Conservation (phyloP, 2,888 invertebrate genomes). For the Fragum sueziense region DNA sequence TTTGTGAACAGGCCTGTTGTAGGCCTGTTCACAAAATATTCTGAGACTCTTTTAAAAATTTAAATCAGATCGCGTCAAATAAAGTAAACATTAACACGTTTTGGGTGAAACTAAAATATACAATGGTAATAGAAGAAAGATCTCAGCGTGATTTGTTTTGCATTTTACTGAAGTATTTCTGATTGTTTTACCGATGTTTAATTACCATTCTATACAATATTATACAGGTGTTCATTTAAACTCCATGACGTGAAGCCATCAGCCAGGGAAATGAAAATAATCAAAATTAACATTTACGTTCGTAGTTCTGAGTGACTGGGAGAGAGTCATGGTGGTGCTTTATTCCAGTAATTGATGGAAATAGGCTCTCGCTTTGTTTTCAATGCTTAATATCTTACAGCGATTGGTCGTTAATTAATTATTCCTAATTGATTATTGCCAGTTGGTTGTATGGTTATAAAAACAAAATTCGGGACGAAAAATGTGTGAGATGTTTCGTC, state of each 20-base stretch:
- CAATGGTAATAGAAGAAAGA: background rate
- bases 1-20: too few species aligned
- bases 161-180: conserved; percentile 11
- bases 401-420: conserved; percentile 37
- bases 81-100: background rate
- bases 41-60: too few species aligned
- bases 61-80: background rate
- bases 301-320: conserved; percentile 6
- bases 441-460: conserved; percentile 39
- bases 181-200: conserved; percentile 11
- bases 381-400: conserved; percentile 37
- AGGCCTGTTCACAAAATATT: too few species aligned
- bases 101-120: background rate
- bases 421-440: conserved; percentile 16
- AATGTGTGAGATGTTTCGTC: conserved; percentile 42
- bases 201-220: conserved; percentile 12
- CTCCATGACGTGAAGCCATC: conserved; percentile 5
- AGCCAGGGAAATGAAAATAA: conserved; percentile 15
- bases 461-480: conserved; percentile 25
- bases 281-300: conserved; percentile 3
- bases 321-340: conserved; percentile 5
- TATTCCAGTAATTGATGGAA: conserved; percentile 20
- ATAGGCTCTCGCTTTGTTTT: conserved; percentile 35
- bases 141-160: background rate
- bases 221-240: conserved; percentile 14